Percentiles rank a stretch among this genome's conserved stretches.
phyloP scores from a whole-genome alignment of 1,140 invertebrate species.

The Limonius californicus region DNA sequence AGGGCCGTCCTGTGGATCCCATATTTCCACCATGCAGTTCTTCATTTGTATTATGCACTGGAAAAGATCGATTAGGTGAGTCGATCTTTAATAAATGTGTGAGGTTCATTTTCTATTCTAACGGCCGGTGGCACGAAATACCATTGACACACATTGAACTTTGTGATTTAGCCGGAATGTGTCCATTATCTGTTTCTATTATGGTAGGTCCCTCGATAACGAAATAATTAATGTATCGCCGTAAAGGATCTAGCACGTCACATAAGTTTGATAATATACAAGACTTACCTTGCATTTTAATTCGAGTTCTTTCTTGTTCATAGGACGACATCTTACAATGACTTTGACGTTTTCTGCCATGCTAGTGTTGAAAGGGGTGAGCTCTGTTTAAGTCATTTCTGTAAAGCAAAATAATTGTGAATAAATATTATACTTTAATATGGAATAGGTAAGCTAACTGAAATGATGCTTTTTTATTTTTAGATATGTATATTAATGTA shows the following conservation, averaged over 20 bases:
- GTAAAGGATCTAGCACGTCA: too few species aligned
- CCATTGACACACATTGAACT: neutral
- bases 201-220: too few species aligned
- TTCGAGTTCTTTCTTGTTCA: slow-evolving; percentile 72
- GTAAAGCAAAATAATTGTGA: slow-evolving; percentile 9
- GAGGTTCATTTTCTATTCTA: too few species aligned
- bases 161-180: too few species aligned
- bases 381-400: slow-evolving; percentile 37
- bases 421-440: too few species aligned
- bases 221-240: too few species aligned
- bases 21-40: slow-evolving; percentile 46
- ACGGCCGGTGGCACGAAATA: neutral
- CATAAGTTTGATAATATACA: too few species aligned
- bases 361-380: slow-evolving; percentile 16
- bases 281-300: slow-evolving; percentile 64
- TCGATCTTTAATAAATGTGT: neutral
- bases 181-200: too few species aligned
- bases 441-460: too few species aligned
- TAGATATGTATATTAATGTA: too few species aligned
- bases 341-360: slow-evolving; percentile 86
- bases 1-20: slow-evolving; percentile 47
- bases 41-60: slow-evolving; percentile 75
- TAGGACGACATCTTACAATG: slow-evolving; percentile 86
- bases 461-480: too few species aligned
- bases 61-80: neutral